These are phyloP conservation scores for Sitophilus oryzae DNA, from an alignment of 1,140 invertebrate genomes.

Conservation along the genomic window DNA sequence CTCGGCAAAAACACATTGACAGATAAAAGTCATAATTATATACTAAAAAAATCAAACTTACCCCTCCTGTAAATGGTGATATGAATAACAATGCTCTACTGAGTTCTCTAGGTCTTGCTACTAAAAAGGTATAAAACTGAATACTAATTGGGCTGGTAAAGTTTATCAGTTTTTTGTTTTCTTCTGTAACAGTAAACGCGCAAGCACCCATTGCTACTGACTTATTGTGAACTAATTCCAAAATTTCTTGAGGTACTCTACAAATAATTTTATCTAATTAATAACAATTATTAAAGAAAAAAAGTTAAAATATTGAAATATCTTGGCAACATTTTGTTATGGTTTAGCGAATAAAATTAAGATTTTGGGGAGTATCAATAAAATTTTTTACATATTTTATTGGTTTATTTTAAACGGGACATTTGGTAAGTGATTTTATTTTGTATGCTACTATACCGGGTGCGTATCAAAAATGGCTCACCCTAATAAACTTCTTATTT, in stretches of 20 bases:
- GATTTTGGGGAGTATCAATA: no score
- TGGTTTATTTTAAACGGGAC: no score
- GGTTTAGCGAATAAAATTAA: no score
- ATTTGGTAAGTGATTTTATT: no score
- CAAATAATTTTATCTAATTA: constrained; percentile 30
- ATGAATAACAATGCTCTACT: constrained; percentile 77
- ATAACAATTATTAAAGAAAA: neutral
- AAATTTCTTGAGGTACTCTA: constrained; percentile 42
- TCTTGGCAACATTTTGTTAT: no score
- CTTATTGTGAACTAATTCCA: constrained; percentile 43
- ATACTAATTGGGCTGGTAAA: constrained; percentile 73
- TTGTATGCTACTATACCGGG: no score
- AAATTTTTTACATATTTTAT: no score
- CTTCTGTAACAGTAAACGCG: constrained; percentile 61
- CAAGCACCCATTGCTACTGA: constrained; percentile 66
- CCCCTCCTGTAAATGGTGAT: constrained; percentile 73
- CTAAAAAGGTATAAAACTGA: constrained; percentile 73
- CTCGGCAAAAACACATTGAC: no score
- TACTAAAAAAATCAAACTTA: constrained; percentile 45
- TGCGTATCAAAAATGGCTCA: no score
- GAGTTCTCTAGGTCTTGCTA: constrained; percentile 66
- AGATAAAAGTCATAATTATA: no score
- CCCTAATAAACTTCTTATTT: no score
- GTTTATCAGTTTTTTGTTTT: constrained; percentile 61
- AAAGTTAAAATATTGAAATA: neutral